Percentiles rank a stretch among this genome's conserved stretches.
Conservation (phyloP, 2,113 vertebrate genomes). For the Helogale parvula region DNA sequence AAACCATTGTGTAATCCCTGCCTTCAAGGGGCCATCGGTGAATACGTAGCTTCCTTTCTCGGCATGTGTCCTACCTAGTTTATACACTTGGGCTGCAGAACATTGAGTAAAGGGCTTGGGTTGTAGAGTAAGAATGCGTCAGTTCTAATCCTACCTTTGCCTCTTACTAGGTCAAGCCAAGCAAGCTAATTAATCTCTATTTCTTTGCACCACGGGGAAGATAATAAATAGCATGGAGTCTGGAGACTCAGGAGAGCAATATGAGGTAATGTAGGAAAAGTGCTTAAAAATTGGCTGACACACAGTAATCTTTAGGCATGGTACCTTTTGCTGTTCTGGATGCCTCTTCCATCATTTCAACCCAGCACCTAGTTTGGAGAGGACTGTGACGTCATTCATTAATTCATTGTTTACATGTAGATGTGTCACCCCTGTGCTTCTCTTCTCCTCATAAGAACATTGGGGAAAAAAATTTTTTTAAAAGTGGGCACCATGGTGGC, state of each 20-base stretch:
- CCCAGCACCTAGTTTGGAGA: neutral
- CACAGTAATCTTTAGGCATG: neutral
- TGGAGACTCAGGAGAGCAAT: neutral
- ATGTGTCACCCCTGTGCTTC: neutral
- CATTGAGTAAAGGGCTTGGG: neutral
- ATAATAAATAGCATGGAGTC: neutral
- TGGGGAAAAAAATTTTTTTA: no score
- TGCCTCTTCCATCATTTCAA: neutral
- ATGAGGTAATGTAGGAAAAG: neutral
- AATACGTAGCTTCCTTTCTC: neutral
- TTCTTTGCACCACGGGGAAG: neutral
- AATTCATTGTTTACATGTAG: neutral
- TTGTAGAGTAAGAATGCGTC: neutral
- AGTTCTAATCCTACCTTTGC: neutral
- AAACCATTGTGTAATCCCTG: neutral
- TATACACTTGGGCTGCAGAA: neutral
- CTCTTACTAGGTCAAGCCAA: neutral
- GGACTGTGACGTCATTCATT: neutral
- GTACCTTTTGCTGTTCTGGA: neutral
- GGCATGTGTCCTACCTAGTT: neutral
- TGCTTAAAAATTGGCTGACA: neutral
- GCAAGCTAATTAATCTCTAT: neutral
- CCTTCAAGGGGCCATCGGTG: neutral
- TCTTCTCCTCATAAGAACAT: neutral
- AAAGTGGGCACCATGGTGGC: no score